These are phyloP conservation scores for Microplitis deprimator DNA, from an alignment of 2,888 invertebrate species.

Conservation along the genomic window DNA sequence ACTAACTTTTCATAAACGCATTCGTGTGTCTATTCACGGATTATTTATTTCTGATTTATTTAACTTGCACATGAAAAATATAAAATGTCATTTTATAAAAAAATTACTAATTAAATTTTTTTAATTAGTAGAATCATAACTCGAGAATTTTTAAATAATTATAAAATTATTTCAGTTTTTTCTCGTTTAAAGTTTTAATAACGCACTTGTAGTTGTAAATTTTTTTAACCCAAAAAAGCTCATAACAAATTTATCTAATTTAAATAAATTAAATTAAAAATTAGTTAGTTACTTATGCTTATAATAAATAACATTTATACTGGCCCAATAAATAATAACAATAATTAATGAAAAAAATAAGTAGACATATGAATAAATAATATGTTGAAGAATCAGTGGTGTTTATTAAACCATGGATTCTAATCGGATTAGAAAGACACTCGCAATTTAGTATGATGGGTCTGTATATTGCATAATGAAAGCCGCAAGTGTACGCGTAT, in stretches of 20 bases:
- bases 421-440: slow-evolving; percentile 24
- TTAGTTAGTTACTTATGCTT: background rate
- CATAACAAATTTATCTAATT: too few relatives aligned
- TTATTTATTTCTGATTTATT: background rate
- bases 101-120: background rate
- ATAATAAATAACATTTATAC: background rate
- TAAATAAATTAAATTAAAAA: too few relatives aligned
- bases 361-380: slow-evolving; percentile 22
- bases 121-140: background rate
- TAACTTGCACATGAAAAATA: background rate
- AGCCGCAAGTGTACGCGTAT: background rate
- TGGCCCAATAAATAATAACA: background rate
- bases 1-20: background rate
- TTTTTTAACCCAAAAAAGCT: too few relatives aligned
- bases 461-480: background rate
- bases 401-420: slow-evolving; percentile 13
- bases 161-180: background rate
- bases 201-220: too few relatives aligned
- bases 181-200: background rate
- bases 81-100: background rate
- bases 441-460: background rate
- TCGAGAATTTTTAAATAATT: background rate
- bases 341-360: slow-evolving; percentile 5
- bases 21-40: background rate
- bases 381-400: slow-evolving; percentile 12